Evolutionary conservation across 2,888 invertebrate species (phyloP), one percentile per base, ranked within the genome.

Genomic region (Netelia inedita): DNA sequence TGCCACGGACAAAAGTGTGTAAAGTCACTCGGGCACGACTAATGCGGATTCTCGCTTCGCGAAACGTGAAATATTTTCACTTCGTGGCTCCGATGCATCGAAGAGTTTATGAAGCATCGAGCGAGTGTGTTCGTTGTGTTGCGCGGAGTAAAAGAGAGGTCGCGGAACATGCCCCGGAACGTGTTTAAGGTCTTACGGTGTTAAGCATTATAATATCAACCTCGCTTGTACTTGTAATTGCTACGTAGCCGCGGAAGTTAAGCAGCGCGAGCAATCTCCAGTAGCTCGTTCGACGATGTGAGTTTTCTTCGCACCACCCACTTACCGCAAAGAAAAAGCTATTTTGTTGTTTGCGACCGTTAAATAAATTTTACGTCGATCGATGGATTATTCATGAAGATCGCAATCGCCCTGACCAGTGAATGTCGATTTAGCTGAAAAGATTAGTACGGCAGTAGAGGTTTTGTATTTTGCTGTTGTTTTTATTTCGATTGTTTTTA

Each of bases 131-230:
- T 65, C 5, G 14, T 5, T 14, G 57, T 14, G 69, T 53, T 65
- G 50, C 41, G 55, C 46, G 10, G 65, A 66, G 43, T 21, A 50
- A 76, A 74, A 16, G 59, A 50, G 66, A 69, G 73, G 73, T 43
- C 43, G 50, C 53, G 43, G 57, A 57, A 63, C 61, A 65, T 57
- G 69, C 94, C 94, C 94, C 94, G 68, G 21, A 28, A 66, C 35
- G 11, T 23, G 23, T 61, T 14, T 61, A 28, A 74, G 63, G 10
- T 50, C 63, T 53, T 53, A 35, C 63, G 74, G 63, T 46, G 46
- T 50, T 74, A 11, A 74, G 63, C 74, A 41, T 35, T 35, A 35
- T 23, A 35, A 50, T 46, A 35, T 66, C 55, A 65, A 76, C 61
- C 28, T 35, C 35, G 35, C 35, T 21, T 41, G 66, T 41, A 57